A percentile compares a stretch with the other conserved stretches of the same genome.
Evolutionary conservation across 2,797 vertebrate species (phyloP).

Genomic region (Amazona finschi): DNA sequence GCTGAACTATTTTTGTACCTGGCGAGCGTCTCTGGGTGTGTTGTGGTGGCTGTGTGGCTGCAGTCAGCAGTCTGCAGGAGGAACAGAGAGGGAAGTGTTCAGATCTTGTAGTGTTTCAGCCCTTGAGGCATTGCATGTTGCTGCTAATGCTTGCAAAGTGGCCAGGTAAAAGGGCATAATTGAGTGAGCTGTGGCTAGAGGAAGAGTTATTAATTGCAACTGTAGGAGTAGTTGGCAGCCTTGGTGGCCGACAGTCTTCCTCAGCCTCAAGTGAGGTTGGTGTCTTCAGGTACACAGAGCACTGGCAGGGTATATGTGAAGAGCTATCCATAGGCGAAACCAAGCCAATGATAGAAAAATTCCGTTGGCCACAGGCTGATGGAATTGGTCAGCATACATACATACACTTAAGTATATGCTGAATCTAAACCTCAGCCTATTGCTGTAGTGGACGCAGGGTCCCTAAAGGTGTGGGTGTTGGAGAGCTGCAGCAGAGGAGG

Average conservation of each 20-base stretch:
- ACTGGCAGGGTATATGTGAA: neutral
- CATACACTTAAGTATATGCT: neutral
- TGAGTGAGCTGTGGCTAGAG: neutral
- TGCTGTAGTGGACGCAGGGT: neutral
- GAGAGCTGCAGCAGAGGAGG: neutral
- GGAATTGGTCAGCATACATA: neutral
- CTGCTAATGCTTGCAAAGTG: conserved; percentile 18
- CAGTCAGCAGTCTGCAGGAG: conserved; percentile 35
- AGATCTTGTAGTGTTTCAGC: conserved; percentile 40
- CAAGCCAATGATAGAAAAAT: neutral
- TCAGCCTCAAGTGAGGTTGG: neutral
- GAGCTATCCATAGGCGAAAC: neutral
- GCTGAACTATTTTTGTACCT: conserved; percentile 53
- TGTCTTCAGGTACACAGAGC: neutral
- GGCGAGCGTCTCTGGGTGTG: conserved; percentile 21
- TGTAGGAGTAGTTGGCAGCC: conserved; percentile 6
- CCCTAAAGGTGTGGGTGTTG: neutral
- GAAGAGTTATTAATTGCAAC: conserved; percentile 29
- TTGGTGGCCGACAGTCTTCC: neutral
- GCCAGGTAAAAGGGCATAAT: neutral
- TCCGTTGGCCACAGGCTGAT: neutral
- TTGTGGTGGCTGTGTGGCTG: neutral
- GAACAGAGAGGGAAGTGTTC: conserved; percentile 43
- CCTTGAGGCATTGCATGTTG: conserved; percentile 14
- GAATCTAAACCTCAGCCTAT: neutral